A percentile compares a stretch with the other conserved stretches of the same genome.
phyloP scores from a whole-genome alignment of 2,113 vertebrate species.

The Murina feae region DNA sequence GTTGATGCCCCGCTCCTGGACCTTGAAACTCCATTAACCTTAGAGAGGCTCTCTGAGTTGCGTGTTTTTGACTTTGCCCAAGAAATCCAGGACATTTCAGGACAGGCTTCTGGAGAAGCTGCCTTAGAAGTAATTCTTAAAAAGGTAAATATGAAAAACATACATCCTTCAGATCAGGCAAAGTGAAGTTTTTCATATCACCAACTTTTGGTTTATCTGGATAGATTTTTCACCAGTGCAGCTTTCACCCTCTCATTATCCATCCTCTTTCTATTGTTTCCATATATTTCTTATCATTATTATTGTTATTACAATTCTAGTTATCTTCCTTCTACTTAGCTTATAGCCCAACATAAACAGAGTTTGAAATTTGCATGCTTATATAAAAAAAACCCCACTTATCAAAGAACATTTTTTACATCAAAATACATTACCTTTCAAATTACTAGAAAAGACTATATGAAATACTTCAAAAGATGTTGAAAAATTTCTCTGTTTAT shows the following conservation, averaged over 20 bases:
- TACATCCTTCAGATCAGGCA: background rate
- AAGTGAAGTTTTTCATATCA: background rate
- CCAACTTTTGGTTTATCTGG: background rate
- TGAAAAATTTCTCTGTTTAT: background rate
- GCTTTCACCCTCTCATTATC: background rate
- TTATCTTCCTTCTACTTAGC: background rate
- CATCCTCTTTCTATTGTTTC: background rate
- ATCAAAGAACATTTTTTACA: background rate
- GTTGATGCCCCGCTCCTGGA: slow-evolving; percentile 76
- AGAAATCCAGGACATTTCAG: slow-evolving; percentile 88
- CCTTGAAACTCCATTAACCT: slow-evolving; percentile 74
- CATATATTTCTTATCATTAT: background rate
- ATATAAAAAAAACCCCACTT: background rate
- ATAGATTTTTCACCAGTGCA: background rate
- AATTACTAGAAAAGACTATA: background rate
- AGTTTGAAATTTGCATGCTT: background rate
- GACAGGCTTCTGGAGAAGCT: slow-evolving; percentile 88
- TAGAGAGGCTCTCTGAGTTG: slow-evolving; percentile 80
- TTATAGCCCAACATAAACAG: background rate
- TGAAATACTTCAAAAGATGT: background rate
- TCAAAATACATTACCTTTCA: slow-evolving; percentile 16
- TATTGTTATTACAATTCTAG: background rate
- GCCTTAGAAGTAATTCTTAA: slow-evolving; percentile 83
- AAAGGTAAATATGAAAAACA: slow-evolving; percentile 78
- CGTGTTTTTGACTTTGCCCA: slow-evolving; percentile 79